Conservation (phyloP, 1,140 invertebrate genomes). For the Cherax quadricarinatus region DNA sequence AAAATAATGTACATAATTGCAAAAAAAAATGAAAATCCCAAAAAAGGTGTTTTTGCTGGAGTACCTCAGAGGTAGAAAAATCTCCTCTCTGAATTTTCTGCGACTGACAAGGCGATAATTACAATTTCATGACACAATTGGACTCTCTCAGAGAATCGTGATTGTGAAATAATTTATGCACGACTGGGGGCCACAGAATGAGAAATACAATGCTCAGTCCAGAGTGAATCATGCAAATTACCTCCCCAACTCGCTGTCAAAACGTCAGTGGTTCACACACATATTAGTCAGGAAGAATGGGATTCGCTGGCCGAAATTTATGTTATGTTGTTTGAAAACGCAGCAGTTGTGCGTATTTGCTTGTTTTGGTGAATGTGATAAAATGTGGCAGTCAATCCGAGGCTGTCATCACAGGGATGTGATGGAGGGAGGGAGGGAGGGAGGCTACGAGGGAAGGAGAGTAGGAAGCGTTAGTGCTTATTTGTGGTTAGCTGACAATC, state of each 20-base stretch:
- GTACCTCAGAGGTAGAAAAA: too few species aligned
- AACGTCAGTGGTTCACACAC: background rate
- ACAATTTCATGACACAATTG: background rate
- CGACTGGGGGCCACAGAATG: background rate
- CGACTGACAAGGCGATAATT: background rate
- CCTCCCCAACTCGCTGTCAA: conserved; percentile 15
- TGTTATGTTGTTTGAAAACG: background rate
- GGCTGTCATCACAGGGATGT: too few species aligned
- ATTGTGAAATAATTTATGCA: background rate
- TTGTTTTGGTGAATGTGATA: too few species aligned
- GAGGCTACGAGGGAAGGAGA: too few species aligned
- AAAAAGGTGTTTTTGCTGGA: too few species aligned
- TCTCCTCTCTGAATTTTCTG: too few species aligned
- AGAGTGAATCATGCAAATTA: conserved; percentile 4
- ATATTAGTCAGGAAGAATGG: background rate
- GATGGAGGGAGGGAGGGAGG: too few species aligned
- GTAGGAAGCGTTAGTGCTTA: too few species aligned
- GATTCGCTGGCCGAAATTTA: background rate
- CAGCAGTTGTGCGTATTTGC: background rate
- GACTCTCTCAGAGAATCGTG: background rate
- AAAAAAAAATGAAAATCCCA: too few species aligned
- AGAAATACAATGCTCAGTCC: background rate
- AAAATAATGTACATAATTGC: too few species aligned
- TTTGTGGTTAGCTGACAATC: too few species aligned
- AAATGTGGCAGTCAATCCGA: too few species aligned